Evolutionary conservation across 2,113 vertebrate species (phyloP).

Genomic region (Empidonax alnorum): DNA sequence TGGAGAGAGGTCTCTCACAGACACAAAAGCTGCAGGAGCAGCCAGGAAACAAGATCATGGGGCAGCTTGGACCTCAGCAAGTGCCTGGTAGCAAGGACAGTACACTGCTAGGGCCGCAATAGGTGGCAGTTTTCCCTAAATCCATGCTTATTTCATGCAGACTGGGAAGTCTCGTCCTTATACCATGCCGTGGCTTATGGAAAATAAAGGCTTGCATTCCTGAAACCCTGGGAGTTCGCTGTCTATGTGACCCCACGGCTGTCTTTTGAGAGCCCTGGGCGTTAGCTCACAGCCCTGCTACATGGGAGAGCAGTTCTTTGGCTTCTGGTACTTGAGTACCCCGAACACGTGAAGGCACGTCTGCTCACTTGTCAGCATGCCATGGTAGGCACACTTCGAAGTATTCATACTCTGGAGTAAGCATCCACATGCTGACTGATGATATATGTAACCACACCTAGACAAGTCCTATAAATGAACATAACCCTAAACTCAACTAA

Average conservation of each 20-base stretch:
- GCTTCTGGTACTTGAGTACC: neutral
- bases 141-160: neutral
- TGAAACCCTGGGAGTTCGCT: rapidly evolving
- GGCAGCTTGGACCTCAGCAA: neutral
- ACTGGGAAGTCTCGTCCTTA: rapidly evolving
- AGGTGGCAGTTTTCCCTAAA: neutral
- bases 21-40: neutral
- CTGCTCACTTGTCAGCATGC: neutral
- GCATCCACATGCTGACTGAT: neutral
- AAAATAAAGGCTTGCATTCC: neutral
- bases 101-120: neutral
- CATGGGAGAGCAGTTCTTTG: neutral
- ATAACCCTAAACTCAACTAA: neutral
- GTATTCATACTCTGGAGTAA: neutral
- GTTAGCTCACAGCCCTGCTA: rapidly evolving
- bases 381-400: neutral
- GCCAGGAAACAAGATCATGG: neutral
- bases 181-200: neutral
- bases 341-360: neutral
- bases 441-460: neutral
- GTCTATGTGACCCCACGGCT: rapidly evolving
- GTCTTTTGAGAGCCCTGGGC: neutral
- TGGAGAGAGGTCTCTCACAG: neutral
- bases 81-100: neutral
- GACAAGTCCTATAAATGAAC: neutral